A percentile compares a stretch with the other conserved stretches of the same genome.
Conservation (phyloP, 2,113 vertebrate genomes). For the Pelusios castaneus region DNA sequence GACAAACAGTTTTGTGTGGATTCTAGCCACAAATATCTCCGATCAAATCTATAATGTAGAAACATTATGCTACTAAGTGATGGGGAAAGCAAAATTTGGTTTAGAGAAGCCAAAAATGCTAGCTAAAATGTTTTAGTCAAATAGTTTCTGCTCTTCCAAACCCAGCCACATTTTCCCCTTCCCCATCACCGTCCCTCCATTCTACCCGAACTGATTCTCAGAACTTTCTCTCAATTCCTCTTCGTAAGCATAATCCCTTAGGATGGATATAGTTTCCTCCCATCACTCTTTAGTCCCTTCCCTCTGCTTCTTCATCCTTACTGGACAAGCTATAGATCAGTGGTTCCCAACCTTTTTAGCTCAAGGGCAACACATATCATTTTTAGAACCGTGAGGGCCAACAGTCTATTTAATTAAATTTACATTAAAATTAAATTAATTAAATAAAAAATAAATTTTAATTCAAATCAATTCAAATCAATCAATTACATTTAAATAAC, state of each 20-base stretch:
- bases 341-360: no score
- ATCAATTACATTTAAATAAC: no score
- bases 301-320: no score
- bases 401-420: no score
- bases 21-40: neutral
- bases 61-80: neutral
- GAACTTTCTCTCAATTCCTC: neutral
- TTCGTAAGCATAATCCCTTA: neutral
- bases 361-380: no score
- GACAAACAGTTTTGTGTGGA: neutral
- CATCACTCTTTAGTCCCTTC: neutral
- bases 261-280: neutral
- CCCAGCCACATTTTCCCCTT: neutral
- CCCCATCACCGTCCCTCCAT: neutral
- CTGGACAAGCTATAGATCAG: no score
- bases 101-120: neutral
- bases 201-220: neutral
- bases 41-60: neutral
- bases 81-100: accelerated
- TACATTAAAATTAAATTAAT: no score
- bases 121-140: neutral
- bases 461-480: no score
- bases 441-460: no score
- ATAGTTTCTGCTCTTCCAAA: neutral
- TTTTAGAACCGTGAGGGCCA: no score